Evolutionary conservation across 2,113 vertebrate species (phyloP).

Genomic region (Azemiops feae): DNA sequence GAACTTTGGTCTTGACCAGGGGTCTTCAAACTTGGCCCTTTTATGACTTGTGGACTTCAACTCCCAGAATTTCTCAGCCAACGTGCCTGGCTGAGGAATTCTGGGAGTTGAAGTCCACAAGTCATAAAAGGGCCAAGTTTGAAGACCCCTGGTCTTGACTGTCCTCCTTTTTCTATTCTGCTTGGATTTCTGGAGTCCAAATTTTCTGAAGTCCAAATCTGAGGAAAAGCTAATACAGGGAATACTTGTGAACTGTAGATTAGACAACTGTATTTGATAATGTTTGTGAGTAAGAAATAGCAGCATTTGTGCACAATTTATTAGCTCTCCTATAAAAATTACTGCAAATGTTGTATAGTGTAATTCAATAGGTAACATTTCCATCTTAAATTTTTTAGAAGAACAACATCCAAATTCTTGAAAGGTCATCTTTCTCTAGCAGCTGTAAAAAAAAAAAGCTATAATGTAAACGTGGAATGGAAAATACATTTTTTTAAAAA

Average conservation of each 20-base stretch:
- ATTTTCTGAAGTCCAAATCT: background rate
- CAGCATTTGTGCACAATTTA: background rate
- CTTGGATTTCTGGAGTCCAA: background rate
- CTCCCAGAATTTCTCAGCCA: no score
- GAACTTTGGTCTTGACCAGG: background rate
- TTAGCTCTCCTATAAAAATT: constrained; percentile 19
- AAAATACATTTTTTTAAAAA: background rate
- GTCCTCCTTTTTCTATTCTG: background rate
- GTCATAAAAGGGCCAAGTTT: no score
- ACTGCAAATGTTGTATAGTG: background rate
- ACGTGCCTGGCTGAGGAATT: no score
- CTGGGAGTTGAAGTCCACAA: no score
- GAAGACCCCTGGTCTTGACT: background rate
- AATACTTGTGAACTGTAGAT: background rate
- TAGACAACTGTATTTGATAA: background rate
- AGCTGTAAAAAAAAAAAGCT: background rate
- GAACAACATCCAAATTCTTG: background rate
- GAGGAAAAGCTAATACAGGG: background rate
- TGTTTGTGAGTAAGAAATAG: background rate
- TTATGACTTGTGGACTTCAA: no score
- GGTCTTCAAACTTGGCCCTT: no score
- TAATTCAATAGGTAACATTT: background rate
- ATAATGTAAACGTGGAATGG: background rate
- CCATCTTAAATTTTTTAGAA: constrained; percentile 1
- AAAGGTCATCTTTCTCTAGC: background rate